Evolutionary conservation across 2,113 vertebrate genomes (phyloP).

Genomic region (Menidia beryllina): DNA sequence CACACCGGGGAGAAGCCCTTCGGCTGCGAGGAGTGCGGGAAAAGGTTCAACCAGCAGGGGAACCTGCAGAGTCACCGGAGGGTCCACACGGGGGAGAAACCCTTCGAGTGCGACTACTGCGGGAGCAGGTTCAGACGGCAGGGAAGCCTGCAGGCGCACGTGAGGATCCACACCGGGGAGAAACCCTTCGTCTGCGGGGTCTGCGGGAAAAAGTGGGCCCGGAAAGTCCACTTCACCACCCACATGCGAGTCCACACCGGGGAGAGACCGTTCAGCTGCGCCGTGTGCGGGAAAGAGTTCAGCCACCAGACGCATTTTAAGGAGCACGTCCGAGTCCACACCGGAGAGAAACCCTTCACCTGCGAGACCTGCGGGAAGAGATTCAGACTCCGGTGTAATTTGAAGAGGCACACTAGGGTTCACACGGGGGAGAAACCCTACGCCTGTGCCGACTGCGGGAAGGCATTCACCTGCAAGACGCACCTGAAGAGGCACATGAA

Average conservation of each 20-base stretch:
- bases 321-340: neutral
- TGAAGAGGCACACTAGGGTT: neutral
- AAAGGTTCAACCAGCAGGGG: neutral
- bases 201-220: neutral
- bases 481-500: neutral
- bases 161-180: neutral
- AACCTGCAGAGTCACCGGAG: slow-evolving; percentile 1
- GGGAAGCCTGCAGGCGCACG: neutral
- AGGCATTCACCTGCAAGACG: neutral
- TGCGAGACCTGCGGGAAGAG: neutral
- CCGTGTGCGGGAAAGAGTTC: neutral
- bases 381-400: neutral
- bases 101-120: neutral
- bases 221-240: neutral
- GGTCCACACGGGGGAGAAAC: slow-evolving; percentile 14
- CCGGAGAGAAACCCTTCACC: neutral
- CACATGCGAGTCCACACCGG: slow-evolving; percentile 9
- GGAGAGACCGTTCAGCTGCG: slow-evolving; percentile 8
- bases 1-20: neutral
- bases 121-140: neutral
- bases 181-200: slow-evolving; percentile 1
- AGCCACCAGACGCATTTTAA: neutral
- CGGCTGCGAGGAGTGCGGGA: neutral
- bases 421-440: slow-evolving; percentile 3
- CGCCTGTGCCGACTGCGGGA: neutral